These are phyloP conservation scores for Varroa destructor DNA, from an alignment of 1,140 invertebrate genomes.

Conservation along the genomic window DNA sequence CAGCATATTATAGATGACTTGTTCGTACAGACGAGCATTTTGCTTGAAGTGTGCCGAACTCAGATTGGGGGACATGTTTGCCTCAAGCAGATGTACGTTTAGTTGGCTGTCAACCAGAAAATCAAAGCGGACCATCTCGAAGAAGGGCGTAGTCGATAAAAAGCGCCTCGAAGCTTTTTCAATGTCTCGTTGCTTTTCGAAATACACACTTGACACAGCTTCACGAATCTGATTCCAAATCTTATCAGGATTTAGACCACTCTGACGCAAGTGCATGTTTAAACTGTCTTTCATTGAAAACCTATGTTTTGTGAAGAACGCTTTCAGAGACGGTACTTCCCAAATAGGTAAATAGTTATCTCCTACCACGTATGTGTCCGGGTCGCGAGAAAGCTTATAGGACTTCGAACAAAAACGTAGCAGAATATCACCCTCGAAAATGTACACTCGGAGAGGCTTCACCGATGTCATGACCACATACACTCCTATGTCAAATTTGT, in stretches of 20 bases:
- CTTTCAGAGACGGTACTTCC: slow-evolving; percentile 48
- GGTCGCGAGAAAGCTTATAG: slow-evolving; percentile 67
- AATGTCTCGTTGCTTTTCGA: slow-evolving; percentile 36
- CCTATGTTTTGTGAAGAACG: slow-evolving; percentile 57
- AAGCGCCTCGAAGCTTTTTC: slow-evolving; percentile 27
- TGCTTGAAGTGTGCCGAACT: slow-evolving; percentile 78
- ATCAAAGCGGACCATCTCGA: slow-evolving; percentile 86
- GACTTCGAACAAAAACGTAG: slow-evolving; percentile 83
- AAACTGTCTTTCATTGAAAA: slow-evolving; percentile 62
- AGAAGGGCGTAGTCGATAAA: slow-evolving; percentile 56
- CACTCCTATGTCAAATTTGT: slow-evolving; percentile 93
- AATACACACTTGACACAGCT: slow-evolving; percentile 57
- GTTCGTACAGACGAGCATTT: slow-evolving; percentile 77
- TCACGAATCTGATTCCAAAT: slow-evolving; percentile 71
- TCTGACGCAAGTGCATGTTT: slow-evolving; percentile 7
- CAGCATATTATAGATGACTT: slow-evolving; percentile 75
- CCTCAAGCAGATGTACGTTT: slow-evolving; percentile 79
- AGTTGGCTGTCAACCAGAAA: slow-evolving; percentile 76
- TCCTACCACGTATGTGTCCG: slow-evolving; percentile 84
- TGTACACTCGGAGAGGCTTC: slow-evolving; percentile 73
- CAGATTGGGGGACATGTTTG: slow-evolving; percentile 95
- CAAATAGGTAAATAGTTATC: slow-evolving; percentile 89
- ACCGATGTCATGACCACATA: slow-evolving; percentile 84
- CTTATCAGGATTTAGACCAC: slow-evolving; percentile 53
- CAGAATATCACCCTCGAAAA: slow-evolving; percentile 72